Conservation (phyloP, 2,888 invertebrate species). For the Coelopa pilipes region DNA sequence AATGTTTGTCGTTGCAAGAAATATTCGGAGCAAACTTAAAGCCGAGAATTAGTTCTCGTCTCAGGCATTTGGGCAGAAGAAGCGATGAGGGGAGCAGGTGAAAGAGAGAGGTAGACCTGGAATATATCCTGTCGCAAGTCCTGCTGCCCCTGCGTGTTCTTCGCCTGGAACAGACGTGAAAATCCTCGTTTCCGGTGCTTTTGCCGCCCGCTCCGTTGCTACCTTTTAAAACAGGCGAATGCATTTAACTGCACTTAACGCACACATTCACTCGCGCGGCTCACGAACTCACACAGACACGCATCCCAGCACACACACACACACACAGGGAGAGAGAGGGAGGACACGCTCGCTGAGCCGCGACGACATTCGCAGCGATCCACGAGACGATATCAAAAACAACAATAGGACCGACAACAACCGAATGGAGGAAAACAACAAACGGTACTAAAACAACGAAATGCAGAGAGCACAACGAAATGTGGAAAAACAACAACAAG, state of each 20-base stretch:
- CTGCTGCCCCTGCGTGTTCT: background rate
- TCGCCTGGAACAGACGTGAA: background rate
- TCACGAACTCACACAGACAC: background rate
- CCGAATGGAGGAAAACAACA: too few relatives aligned
- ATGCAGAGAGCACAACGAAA: too few relatives aligned
- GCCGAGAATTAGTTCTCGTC: background rate
- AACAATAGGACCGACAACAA: too few relatives aligned
- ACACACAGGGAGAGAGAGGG: background rate
- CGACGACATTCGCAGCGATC: background rate
- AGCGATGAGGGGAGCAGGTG: too few relatives aligned
- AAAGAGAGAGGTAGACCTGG: background rate
- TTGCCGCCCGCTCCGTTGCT: background rate
- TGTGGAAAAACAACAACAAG: too few relatives aligned
- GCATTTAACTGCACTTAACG: slow-evolving; percentile 5
- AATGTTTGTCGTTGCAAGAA: background rate
- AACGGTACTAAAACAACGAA: too few relatives aligned
- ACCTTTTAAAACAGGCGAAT: slow-evolving; percentile 2
- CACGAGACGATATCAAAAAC: too few relatives aligned
- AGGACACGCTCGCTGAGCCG: background rate
- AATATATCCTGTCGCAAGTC: background rate
- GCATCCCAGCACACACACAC: background rate
- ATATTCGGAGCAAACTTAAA: background rate
- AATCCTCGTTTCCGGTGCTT: background rate
- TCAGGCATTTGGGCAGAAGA: too few relatives aligned
- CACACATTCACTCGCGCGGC: background rate